Conservation (phyloP, 2,797 vertebrate species). For the Melanotaenia nigrans region DNA sequence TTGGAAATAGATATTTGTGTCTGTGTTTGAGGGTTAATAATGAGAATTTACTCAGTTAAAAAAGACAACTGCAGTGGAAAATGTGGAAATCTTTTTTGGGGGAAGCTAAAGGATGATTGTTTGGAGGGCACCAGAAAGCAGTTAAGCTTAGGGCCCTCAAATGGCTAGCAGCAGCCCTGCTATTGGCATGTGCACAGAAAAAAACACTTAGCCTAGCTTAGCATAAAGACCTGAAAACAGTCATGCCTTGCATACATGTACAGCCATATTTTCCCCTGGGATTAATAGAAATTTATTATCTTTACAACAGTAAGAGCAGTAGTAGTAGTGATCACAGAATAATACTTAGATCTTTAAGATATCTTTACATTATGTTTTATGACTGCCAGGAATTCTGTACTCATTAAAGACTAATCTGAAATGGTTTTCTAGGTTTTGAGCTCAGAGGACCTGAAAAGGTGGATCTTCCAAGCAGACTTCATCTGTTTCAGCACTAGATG, state of each 20-base stretch:
- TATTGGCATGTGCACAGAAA: no score
- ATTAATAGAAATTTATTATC: background rate
- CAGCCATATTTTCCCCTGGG: no score
- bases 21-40: no score
- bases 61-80: no score
- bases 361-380: background rate
- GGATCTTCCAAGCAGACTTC: background rate
- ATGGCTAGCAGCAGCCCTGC: no score
- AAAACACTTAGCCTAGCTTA: background rate
- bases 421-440: background rate
- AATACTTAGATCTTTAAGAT: background rate
- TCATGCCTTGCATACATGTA: background rate
- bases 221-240: background rate
- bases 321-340: background rate
- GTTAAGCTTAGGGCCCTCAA: no score
- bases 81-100: no score
- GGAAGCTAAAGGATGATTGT: no score
- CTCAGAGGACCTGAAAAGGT: background rate
- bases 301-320: background rate
- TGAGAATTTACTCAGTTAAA: no score
- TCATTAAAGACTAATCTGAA: background rate
- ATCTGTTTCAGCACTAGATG: background rate
- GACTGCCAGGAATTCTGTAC: accelerated
- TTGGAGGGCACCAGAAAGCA: no score
- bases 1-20: no score